phyloP scores from a whole-genome alignment of 1,140 invertebrate genomes.

The Macrocentrus cingulum region DNA sequence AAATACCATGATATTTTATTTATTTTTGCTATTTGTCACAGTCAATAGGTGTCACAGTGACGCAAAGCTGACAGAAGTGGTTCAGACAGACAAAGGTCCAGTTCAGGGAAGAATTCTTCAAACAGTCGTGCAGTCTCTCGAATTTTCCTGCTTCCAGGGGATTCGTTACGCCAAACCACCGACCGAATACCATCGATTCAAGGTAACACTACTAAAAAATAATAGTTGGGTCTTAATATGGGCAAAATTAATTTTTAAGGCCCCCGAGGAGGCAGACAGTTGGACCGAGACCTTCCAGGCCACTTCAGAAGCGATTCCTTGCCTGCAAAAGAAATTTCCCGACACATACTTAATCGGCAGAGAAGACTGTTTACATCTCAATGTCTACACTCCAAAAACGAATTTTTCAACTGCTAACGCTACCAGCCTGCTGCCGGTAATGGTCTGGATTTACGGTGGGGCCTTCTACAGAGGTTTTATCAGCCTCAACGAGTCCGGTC shows the following conservation, averaged over 20 bases:
- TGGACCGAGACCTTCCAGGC: constrained; percentile 12
- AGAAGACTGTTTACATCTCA: constrained; percentile 70
- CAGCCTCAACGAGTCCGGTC: constrained; percentile 35
- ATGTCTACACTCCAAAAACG: constrained; percentile 63
- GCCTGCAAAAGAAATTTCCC: constrained; percentile 25
- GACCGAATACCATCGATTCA: constrained; percentile 4
- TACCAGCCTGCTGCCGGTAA: constrained; percentile 42
- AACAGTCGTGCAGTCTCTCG: not conserved
- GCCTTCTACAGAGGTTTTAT: no score
- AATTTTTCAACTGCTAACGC: not conserved
- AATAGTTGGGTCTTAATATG: not conserved
- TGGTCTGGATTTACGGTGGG: constrained; percentile 65
- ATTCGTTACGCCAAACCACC: constrained; percentile 6
- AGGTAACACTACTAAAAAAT: not conserved
- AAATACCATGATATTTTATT: no score
- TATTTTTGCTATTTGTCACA: no score
- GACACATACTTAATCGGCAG: constrained; percentile 35
- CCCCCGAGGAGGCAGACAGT: not conserved
- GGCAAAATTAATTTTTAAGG: no score
- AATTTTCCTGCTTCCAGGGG: not conserved
- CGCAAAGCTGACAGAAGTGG: not conserved
- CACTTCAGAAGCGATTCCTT: constrained; percentile 27
- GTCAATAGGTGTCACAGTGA: no score
- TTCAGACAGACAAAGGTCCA: constrained; percentile 7
- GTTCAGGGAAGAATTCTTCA: constrained; percentile 2